Evolutionary conservation across 2,888 invertebrate genomes (phyloP), one percentile per base, ranked within the genome.

Genomic region (Zelleria hepariella): DNA sequence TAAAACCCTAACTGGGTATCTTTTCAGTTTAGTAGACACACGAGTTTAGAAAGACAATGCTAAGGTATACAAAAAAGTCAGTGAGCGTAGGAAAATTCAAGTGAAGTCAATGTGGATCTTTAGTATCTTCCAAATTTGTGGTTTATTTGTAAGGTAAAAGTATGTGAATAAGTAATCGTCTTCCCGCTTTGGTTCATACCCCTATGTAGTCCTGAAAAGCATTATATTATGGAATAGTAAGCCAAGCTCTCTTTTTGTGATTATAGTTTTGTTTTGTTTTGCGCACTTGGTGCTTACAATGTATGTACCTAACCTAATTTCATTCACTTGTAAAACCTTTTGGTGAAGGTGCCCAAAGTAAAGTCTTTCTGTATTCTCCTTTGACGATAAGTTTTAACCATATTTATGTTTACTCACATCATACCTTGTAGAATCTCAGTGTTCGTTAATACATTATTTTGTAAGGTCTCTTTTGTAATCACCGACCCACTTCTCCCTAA

Each of bases 401-500:
- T 62, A 59, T 60, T 48, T 55, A 27, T 57, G 20, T 26, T 53
- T 7, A 48, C 18, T 53, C 18, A 23, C 24, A 60, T 20, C 47
- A 59, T 26, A 42, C 21, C n/a, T 26, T 54, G 20, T 23, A 56
- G 27, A 21, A 56, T 27, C 56, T 32, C 32, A 32, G 32, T 32
- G 21, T 27, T 21, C 10, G 25, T 42, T 42, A 1, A 10, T 42
- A 42, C 4, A 7, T 56, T 32, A 56, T 55, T 55, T 15, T 42
- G 10, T 57, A 56, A 56, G 56, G 27, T 56, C 68, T 59, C n/a
- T n/a, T n/a, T 67, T 67, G 59, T 69, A 65, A 62, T 66, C 56
- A 67, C 62, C 85, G 85, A 86, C 86, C 85, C 79, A 71, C 76
- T 74, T 64, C 69, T 74, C 78, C 77, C 69, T 48, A 60, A 66